Percentiles rank a stretch among this genome's conserved stretches.
These are phyloP conservation scores for Seladonia tumulorum DNA, from an alignment of 2,888 invertebrate genomes.

Conservation along the genomic window DNA sequence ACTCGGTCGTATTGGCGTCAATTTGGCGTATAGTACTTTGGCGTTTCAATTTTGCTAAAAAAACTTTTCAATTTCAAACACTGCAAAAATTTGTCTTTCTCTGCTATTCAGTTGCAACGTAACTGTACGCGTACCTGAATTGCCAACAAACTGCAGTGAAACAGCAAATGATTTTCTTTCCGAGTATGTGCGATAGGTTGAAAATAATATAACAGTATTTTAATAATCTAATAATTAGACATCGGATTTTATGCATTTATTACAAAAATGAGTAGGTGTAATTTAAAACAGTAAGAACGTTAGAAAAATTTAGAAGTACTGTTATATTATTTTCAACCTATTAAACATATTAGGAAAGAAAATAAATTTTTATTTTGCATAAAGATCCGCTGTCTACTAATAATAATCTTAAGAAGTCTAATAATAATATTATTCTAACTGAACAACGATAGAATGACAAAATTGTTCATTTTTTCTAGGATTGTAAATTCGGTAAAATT, in stretches of 20 bases:
- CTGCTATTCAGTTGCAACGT: background rate
- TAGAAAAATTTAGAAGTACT: no score
- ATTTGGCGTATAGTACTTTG: background rate
- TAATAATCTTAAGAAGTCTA: no score
- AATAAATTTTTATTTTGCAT: no score
- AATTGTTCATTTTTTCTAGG: background rate
- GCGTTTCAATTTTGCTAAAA: background rate
- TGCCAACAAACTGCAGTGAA: background rate
- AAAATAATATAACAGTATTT: no score
- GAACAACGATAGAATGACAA: background rate
- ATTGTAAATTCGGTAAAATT: background rate
- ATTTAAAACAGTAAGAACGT: no score
- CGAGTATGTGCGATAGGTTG: no score
- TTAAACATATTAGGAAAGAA: no score
- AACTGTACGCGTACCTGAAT: background rate
- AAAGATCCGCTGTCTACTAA: no score
- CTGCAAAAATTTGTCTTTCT: background rate
- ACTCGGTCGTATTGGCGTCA: background rate
- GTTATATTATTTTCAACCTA: no score
- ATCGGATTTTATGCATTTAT: no score
- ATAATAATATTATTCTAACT: background rate
- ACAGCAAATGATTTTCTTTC: background rate
- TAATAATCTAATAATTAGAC: no score
- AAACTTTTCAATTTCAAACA: background rate
- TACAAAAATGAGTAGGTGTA: no score